Base-by-base conservation (phyloP, 2,888 invertebrate species). In the Gastracanthus pulcherrimus region DNA sequence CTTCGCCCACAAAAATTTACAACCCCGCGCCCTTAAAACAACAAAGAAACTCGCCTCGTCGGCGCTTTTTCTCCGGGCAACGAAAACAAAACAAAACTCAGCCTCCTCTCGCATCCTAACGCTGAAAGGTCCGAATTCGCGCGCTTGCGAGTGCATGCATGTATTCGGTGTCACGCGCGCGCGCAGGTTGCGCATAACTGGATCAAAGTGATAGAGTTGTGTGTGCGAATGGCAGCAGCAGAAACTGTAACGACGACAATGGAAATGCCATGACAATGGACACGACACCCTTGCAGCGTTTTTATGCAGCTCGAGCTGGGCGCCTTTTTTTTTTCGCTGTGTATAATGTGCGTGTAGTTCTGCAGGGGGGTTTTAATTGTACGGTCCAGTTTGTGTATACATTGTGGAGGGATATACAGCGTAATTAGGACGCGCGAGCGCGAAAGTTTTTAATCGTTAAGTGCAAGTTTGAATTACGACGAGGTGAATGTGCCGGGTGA, bases 191-290 rank as follows among this genome's bases (percentile, higher is more conserved):
- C 16, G 76, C 81, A 82, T 36, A 80, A 77, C 79, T 41, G 72
- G 84, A 84, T 85, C 82, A 84, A 83, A 85, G 81, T 55, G 69
- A 74, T 71, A 74, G 70, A 69, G 66, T 60, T 38, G 64, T 76
- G 66, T 7, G 45, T n/a, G n/a, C n/a, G n/a, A n/a, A n/a, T n/a
- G 3, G 16, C 29, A n/a, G 36, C 34, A 16, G 76, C 38, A n/a
- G 41, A 69, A 76, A 76, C 58, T 69, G 45, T 69, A 29, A 58
- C 67, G 29, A 29, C 75, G 64, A 69, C 69, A 77, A 71, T 70
- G 36, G 62, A 48, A 70, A 70, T 51, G 51, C 64, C 48, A 51
- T 64, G 78, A 78, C 71, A 78, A 78, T 78, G 34, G 11, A 36
- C 62, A 34, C 45, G 55, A 67, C 51, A 67, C 38, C 66, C 66